A percentile compares a stretch with the other conserved stretches of the same genome.
These are phyloP conservation scores for Dromius quadrimaculatus DNA, from an alignment of 2,888 invertebrate genomes.

Conservation along the genomic window DNA sequence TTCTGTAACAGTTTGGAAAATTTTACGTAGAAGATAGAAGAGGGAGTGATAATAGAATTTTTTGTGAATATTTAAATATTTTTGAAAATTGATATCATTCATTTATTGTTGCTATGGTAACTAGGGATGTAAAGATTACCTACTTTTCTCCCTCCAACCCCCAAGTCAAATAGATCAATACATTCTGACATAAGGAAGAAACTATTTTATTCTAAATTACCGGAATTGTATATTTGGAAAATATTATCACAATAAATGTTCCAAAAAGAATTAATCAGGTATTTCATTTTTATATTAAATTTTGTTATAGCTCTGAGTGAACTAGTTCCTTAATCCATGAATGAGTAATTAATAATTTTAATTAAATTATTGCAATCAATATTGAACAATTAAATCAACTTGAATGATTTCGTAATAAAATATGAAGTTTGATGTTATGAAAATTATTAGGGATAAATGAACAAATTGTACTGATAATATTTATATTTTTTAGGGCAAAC, in stretches of 20 bases:
- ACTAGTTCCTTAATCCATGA: background rate
- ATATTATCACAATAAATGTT: slow-evolving; percentile 4
- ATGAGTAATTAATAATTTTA: background rate
- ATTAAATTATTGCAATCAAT: background rate
- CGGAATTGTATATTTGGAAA: background rate
- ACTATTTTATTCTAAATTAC: slow-evolving; percentile 39
- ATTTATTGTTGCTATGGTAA: slow-evolving; percentile 46
- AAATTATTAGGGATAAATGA: background rate
- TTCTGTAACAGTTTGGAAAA: background rate
- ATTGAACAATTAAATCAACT: background rate
- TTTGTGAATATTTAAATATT: slow-evolving; percentile 1
- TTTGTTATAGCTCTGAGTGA: background rate
- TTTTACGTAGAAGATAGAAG: no score
- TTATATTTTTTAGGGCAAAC: slow-evolving; percentile 1
- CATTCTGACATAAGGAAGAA: slow-evolving; percentile 43
- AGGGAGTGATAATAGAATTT: no score
- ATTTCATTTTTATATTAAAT: slow-evolving; percentile 16
- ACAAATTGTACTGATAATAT: background rate
- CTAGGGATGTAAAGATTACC: slow-evolving; percentile 45
- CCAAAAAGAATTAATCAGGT: background rate
- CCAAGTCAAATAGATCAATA: slow-evolving; percentile 51
- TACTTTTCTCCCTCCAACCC: slow-evolving; percentile 38
- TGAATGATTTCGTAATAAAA: no score
- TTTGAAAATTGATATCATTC: slow-evolving; percentile 29
- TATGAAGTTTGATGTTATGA: no score